Evolutionary conservation across 2,797 vertebrate species (phyloP), one percentile per base, ranked within the genome.

Genomic region (Etheostoma nigrum): DNA sequence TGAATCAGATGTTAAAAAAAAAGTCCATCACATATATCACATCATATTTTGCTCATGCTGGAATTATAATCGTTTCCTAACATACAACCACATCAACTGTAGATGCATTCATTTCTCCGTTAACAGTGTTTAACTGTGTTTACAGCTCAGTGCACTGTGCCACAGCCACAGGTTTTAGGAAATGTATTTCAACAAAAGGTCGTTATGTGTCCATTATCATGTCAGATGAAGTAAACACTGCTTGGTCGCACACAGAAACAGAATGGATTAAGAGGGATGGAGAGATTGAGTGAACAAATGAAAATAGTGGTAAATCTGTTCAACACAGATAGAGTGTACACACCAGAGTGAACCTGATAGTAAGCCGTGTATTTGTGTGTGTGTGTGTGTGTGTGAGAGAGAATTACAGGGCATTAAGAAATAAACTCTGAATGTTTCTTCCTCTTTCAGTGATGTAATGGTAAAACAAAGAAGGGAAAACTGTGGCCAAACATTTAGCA

Each of bases 271-370:
- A 84, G 27, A 71, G 59, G 62, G 72, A 79, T 77, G 59, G 63
- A 84, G 83, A 79, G 83, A 78, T 69, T 69, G 67, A 78, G 71
- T 74, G 77, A 83, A 83, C 70, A 84, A 89, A 88, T 86, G 70
- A 81, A 86, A 83, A 81, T 48, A 64, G 74, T 40, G 62, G 73
- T 82, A 87, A 82, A 90, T 88, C 86, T 89, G 81, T 84, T 87
- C 77, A 80, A 82, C 84, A 74, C 68, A 69, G 82, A 87, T 85
- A 75, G 74, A 48, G 52, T 86, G 83, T 78, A 51, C 42, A 83
- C 69, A 67, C 27, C 55, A 71, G 65, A 68, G 68, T 5, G 65
- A 83, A 36, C 79, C 77, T 85, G 81, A 55, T 78, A 47, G 16
- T 84, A 81, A 89, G 79, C 79, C 63, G 25, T 78, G 3, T 55